phyloP scores from a whole-genome alignment of 2,113 vertebrate species.

The Pomatostomus ruficeps region DNA sequence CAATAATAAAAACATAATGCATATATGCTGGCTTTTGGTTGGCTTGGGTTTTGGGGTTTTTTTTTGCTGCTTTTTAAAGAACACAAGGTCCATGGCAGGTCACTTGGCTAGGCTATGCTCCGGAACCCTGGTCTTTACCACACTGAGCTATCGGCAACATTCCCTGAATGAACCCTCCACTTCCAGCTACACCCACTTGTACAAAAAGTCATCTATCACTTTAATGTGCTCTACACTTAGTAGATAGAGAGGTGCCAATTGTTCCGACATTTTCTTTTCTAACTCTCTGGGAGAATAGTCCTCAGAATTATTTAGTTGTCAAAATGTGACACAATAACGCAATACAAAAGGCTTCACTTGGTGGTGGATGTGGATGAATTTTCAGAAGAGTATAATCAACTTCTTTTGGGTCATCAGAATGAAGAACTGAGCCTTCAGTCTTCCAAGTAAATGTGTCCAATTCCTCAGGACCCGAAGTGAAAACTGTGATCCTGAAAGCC shows the following conservation, averaged over 20 bases:
- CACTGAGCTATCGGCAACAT: background rate
- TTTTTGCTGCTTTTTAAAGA: background rate
- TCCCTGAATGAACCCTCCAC: slow-evolving; percentile 11
- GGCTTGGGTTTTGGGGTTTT: rapidly evolving
- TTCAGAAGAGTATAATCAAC: background rate
- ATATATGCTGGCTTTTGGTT: background rate
- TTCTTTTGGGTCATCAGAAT: background rate
- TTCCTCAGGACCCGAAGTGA: background rate
- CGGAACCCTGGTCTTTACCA: background rate
- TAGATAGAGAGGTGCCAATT: background rate
- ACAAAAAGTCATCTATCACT: background rate
- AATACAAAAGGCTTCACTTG: background rate
- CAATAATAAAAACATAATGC: background rate
- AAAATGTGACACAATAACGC: background rate
- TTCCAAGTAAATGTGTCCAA: background rate
- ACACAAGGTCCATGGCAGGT: background rate
- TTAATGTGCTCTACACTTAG: background rate
- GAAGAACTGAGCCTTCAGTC: background rate
- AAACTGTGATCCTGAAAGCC: background rate
- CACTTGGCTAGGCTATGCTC: background rate
- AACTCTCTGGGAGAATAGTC: background rate
- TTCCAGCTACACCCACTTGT: slow-evolving; percentile 3
- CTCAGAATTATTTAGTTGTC: slow-evolving; percentile 1
- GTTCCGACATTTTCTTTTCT: background rate
- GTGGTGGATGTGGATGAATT: background rate